Percentiles rank a stretch among this genome's conserved stretches.
phyloP scores from a whole-genome alignment of 2,797 vertebrate species.

The Potorous gilbertii region DNA sequence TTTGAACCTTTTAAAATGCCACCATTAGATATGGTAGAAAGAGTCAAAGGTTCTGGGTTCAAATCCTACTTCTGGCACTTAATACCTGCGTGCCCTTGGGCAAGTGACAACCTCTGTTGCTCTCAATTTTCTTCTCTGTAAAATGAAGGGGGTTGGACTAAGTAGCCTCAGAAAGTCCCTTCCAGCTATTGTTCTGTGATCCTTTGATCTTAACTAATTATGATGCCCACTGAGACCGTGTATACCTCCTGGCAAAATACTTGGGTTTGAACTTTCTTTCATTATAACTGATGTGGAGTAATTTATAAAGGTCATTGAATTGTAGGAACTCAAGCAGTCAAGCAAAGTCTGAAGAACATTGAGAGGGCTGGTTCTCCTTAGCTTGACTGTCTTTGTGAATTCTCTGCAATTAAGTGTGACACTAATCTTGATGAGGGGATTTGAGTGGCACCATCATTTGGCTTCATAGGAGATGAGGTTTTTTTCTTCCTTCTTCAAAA shows the following conservation, averaged over 20 bases:
- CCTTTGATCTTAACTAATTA: not conserved
- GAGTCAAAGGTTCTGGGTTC: not conserved
- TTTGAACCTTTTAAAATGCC: not conserved
- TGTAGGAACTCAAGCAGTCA: slow-evolving; percentile 43
- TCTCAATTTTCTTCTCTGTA: not conserved
- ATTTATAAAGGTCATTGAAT: slow-evolving; percentile 48
- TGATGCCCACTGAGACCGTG: slow-evolving; percentile 6
- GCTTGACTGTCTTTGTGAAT: not conserved
- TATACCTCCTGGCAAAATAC: not conserved
- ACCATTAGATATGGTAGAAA: not conserved
- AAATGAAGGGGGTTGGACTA: not conserved
- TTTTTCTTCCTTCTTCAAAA: slow-evolving; percentile 48
- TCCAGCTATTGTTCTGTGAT: not conserved
- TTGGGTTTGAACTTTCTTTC: slow-evolving; percentile 31
- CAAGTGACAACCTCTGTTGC: not conserved
- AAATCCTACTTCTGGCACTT: not conserved
- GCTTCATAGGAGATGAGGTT: slow-evolving; percentile 67
- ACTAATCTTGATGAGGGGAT: slow-evolving; percentile 55
- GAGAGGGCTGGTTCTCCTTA: not conserved
- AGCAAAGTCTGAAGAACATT: slow-evolving; percentile 25
- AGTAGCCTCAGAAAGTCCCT: not conserved
- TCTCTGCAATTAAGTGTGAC: slow-evolving; percentile 24
- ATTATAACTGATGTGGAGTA: slow-evolving; percentile 1
- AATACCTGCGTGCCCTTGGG: not conserved
- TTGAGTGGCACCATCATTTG: slow-evolving; percentile 50